Percentiles rank a stretch among this genome's conserved stretches.
Evolutionary conservation across 2,113 vertebrate genomes (phyloP).

Genomic region (Gambusia holbrooki): DNA sequence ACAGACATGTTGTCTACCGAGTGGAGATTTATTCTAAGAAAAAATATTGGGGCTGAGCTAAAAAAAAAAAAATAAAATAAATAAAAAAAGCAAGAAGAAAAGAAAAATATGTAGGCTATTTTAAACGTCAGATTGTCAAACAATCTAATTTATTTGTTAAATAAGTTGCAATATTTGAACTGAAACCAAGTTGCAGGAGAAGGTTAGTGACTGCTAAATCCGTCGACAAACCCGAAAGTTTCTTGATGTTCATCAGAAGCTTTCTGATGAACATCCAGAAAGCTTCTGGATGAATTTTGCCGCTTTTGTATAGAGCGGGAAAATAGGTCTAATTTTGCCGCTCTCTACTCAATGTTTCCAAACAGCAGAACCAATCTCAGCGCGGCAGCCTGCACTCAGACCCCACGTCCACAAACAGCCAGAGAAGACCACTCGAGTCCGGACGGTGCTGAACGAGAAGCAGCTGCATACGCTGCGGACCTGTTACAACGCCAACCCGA

Average conservation of each 20-base stretch:
- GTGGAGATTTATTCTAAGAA: neutral
- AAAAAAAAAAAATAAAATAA: too few species aligned
- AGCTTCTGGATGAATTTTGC: neutral
- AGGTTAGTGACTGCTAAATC: neutral
- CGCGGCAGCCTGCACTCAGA: constrained; percentile 91
- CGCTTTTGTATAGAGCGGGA: neutral
- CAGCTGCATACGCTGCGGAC: constrained; percentile 98
- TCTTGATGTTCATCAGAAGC: neutral
- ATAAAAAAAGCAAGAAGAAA: too few species aligned
- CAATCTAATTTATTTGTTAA: too few species aligned
- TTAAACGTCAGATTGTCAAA: too few species aligned
- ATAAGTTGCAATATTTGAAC: too few species aligned
- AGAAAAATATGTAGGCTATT: neutral
- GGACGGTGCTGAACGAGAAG: constrained; percentile 98
- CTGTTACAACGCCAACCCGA: constrained; percentile 97
- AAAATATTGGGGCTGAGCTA: neutral
- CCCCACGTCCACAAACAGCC: constrained; percentile 98
- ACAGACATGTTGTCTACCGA: neutral
- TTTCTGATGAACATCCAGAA: too few species aligned
- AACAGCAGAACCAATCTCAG: constrained; percentile 98
- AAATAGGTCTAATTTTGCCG: neutral
- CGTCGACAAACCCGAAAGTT: neutral
- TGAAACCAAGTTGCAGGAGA: neutral
- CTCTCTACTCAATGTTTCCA: constrained; percentile 45
- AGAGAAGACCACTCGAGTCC: constrained; percentile 96